A percentile compares a stretch with the other conserved stretches of the same genome.
phyloP scores from a whole-genome alignment of 2,113 vertebrate genomes.

The Dipodomys stephensi region DNA sequence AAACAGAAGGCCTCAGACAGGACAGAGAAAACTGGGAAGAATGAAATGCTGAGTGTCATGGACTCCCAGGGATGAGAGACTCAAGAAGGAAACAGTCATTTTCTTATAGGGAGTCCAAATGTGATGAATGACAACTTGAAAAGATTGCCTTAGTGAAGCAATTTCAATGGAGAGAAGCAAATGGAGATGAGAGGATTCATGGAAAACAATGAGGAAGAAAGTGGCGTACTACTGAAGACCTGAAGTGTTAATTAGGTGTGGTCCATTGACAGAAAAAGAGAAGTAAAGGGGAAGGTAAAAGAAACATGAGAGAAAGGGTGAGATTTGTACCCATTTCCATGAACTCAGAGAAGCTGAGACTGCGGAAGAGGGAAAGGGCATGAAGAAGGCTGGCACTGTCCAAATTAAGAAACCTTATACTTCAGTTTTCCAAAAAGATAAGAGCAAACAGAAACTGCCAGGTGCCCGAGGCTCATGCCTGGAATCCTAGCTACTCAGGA shows the following conservation, averaged over 20 bases:
- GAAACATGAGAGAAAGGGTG: not conserved
- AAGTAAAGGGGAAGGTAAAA: too few relatives aligned
- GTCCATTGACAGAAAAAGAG: too few relatives aligned
- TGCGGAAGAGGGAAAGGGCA: too few relatives aligned
- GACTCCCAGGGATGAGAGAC: not conserved
- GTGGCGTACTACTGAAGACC: not conserved
- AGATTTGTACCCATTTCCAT: not conserved
- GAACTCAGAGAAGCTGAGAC: not conserved
- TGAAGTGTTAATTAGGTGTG: not conserved
- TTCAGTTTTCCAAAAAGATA: not conserved
- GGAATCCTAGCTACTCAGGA: too few relatives aligned
- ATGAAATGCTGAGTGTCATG: not conserved
- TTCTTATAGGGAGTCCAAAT: not conserved
- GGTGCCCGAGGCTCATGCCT: not conserved
- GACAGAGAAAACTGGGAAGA: not conserved
- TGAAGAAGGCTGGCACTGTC: not conserved
- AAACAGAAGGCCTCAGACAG: not conserved
- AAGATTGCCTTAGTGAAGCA: not conserved
- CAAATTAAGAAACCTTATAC: not conserved
- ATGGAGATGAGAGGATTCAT: not conserved
- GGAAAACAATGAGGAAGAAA: not conserved
- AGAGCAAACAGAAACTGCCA: not conserved
- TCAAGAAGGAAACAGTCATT: not conserved
- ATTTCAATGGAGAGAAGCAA: not conserved
- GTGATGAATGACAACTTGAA: not conserved